Conservation (phyloP, 2,113 vertebrate species). For the Rhabdornis inornatus region DNA sequence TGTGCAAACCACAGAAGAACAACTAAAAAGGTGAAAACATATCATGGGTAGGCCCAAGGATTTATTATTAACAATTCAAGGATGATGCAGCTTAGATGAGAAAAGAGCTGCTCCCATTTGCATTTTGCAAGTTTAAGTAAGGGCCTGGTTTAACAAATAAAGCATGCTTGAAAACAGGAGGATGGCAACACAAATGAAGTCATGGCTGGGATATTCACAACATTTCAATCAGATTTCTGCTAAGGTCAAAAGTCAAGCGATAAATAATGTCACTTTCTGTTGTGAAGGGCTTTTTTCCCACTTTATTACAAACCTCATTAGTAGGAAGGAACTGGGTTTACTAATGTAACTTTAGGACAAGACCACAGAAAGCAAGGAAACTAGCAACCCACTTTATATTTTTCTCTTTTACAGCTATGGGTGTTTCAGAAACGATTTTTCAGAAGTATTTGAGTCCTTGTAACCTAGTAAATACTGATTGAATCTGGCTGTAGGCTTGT, state of each 20-base stretch:
- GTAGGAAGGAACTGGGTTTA: not conserved
- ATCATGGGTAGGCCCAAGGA: not conserved
- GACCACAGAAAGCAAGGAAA: not conserved
- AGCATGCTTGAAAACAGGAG: not conserved
- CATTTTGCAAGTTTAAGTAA: not conserved
- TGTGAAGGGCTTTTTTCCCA: not conserved
- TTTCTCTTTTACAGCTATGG: not conserved
- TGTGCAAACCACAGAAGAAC: not conserved
- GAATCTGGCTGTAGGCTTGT: not conserved
- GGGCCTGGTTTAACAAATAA: not conserved
- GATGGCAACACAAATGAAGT: not conserved
- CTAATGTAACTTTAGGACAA: not conserved
- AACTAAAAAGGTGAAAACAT: not conserved
- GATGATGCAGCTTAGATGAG: not conserved
- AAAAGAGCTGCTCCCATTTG: not conserved
- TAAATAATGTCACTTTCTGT: not conserved
- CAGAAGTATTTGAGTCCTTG: not conserved
- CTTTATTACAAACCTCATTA: not conserved
- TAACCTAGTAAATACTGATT: not conserved
- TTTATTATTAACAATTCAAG: not conserved
- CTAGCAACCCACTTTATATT: not conserved
- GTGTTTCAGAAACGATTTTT: not conserved
- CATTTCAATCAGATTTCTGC: not conserved
- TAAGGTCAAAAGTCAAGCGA: not conserved
- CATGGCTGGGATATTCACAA: not conserved